Conservation (phyloP, 2,113 vertebrate species). For the Silurus glanis region DNA sequence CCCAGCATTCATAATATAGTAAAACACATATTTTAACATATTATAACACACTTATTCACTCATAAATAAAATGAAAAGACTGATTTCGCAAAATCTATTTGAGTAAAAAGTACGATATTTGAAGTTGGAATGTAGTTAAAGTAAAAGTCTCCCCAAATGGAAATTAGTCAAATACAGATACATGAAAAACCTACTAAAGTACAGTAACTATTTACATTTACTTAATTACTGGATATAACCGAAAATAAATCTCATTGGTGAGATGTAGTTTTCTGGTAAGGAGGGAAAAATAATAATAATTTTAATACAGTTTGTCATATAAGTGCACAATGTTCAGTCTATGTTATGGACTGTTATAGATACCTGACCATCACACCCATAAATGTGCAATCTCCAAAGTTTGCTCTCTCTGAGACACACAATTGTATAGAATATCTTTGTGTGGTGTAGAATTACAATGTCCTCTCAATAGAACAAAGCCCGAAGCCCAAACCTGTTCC, state of each 20-base stretch:
- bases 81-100: too few relatives aligned
- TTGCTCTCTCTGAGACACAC: not conserved
- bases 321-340: not conserved
- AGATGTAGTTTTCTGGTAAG: not conserved
- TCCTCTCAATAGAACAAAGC: not conserved
- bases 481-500: not conserved
- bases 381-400: not conserved
- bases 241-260: not conserved
- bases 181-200: too few relatives aligned
- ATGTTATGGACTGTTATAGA: not conserved
- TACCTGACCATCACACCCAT: not conserved
- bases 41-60: too few relatives aligned
- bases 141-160: too few relatives aligned
- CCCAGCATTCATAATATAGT: not conserved
- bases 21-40: not conserved
- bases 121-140: too few relatives aligned
- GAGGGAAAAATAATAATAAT: not conserved
- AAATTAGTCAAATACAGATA: too few relatives aligned
- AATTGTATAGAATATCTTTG: not conserved
- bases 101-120: too few relatives aligned
- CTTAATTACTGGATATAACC: too few relatives aligned
- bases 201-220: too few relatives aligned
- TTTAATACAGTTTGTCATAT: not conserved
- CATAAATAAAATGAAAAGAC: too few relatives aligned
- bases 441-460: not conserved